Percentiles rank a stretch among this genome's conserved stretches.
Evolutionary conservation across 2,797 vertebrate species (phyloP).

Genomic region (Bovichtus variegatus): DNA sequence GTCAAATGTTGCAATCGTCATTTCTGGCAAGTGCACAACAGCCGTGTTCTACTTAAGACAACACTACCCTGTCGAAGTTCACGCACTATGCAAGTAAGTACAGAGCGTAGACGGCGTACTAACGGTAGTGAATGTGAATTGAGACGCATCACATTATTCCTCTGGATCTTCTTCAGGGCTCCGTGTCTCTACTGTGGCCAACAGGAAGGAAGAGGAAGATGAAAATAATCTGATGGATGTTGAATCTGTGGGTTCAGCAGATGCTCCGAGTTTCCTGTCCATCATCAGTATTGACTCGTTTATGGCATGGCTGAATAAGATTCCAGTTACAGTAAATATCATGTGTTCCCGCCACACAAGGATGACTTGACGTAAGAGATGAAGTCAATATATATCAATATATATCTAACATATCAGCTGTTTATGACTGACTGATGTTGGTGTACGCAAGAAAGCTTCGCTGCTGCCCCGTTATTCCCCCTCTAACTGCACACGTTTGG

Average conservation of each 20-base stretch:
- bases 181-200: background rate
- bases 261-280: slow-evolving; percentile 10
- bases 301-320: slow-evolving; percentile 17
- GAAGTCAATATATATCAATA: slow-evolving; percentile 48
- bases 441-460: background rate
- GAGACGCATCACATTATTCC: background rate
- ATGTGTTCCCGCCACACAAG: background rate
- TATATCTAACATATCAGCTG: too few species aligned
- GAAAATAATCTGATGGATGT: background rate
- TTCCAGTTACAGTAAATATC: slow-evolving; percentile 22
- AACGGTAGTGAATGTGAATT: too few species aligned
- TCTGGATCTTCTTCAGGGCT: slow-evolving; percentile 18
- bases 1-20: too few species aligned
- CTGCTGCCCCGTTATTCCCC: background rate
- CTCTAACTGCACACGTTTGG: background rate
- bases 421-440: slow-evolving; percentile 32
- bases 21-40: too few species aligned
- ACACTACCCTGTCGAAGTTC: too few species aligned
- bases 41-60: too few species aligned
- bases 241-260: slow-evolving; percentile 1
- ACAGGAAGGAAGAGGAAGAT: background rate
- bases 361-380: slow-evolving; percentile 41
- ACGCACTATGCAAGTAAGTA: too few species aligned
- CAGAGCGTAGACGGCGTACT: too few species aligned
- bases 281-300: slow-evolving; percentile 40